Base-by-base conservation (phyloP, 2,888 invertebrate genomes). In the Gandaritis pyraliata region DNA sequence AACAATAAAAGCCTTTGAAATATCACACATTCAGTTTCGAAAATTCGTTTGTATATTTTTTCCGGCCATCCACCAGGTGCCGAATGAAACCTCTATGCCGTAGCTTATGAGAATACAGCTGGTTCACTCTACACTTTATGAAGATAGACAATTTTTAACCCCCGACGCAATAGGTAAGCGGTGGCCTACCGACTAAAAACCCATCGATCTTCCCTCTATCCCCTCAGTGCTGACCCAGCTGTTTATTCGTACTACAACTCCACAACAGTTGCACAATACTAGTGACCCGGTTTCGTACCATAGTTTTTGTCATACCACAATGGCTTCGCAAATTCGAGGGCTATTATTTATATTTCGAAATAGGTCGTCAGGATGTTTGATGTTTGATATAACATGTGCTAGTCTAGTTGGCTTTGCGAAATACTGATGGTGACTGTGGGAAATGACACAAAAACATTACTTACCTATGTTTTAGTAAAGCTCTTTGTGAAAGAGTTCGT, bases 31-130 rank as follows among this genome's bases (percentile, higher is more conserved):
- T 58, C 56, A 50, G 58, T 52, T 64, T 70, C 61, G 65, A 68
- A 70, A 66, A 70, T 65, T 70, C 70, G 64, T 69, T 61, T 58
- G 62, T 57, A 57, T 59, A 60, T 58, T 47, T 57, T 65, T 59
- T 61, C 47, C 58, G 58, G 64, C 59, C 57, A 58, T 54, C 39
- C 51, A 58, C 51, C 70, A 69, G 68, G 65, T 70, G 70, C 54
- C 62, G 64, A 70, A 69, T 65, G 59, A 60, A 61, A 45, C 18
- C 54, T 56, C 50, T 51, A 30, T 51, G 39, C n/a, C 39, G 30
- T n/a, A 62, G 52, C 52, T 54, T 15, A 43, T 10, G 10, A n/a
- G 12, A n/a, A 51, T 11, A 12, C 12, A 39, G 59, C 59, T 59
- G 36, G 39, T 55, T 15, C 13, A 55, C 10, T 56, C 15, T 12